Base-by-base conservation (phyloP, 1,140 invertebrate genomes). In the Eulimnadia texana region DNA sequence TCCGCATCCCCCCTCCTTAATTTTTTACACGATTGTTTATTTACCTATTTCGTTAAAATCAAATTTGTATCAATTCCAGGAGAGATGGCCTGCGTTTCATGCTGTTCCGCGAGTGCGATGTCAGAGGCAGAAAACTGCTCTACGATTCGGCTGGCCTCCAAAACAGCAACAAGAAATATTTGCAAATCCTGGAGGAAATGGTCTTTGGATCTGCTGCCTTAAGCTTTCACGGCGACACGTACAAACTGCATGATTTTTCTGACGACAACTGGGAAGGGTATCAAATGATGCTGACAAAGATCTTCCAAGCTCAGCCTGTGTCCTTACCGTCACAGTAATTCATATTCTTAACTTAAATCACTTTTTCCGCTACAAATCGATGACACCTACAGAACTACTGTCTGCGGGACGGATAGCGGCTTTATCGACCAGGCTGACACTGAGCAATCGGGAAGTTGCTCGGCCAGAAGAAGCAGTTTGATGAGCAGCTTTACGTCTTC, bases 121-220 rank as follows among this genome's bases (percentile, higher is more conserved):
- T 81, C 68, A 78, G 82, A 63, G 87, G 86, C 13, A 76, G 86
- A 60, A 85, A 85, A 67, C 74, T 93, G 20, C 76, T 93, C 9
- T 93, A 90, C 72, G 90, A 93, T 74, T 92, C 89, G 3, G 55
- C 27, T 20, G 55, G 55, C 55, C 24, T 59, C 64, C 20, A 68
- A 68, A 59, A 55, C 59, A 61, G 65, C 69, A 72, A 60, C 60
- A 64, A 67, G 58, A 69, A 67, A 29, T 62, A 56, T n/a, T 61
- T 55, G 58, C 33, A 79, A 61, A 74, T 82, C 29, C 73, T 93
- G 65, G 85, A 86, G 65, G 90, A 93, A 79, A 88, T 93, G 84
- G 83, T 92, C 66, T 93, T 93, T 72, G 90, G 90, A 2, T 84
- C 87, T 2, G 85, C 89, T 27, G 84, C 87, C 0, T 86, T 93